Percentiles rank a stretch among this genome's conserved stretches.
Evolutionary conservation across 2,113 vertebrate species (phyloP).

Genomic region (Pteropus alecto): DNA sequence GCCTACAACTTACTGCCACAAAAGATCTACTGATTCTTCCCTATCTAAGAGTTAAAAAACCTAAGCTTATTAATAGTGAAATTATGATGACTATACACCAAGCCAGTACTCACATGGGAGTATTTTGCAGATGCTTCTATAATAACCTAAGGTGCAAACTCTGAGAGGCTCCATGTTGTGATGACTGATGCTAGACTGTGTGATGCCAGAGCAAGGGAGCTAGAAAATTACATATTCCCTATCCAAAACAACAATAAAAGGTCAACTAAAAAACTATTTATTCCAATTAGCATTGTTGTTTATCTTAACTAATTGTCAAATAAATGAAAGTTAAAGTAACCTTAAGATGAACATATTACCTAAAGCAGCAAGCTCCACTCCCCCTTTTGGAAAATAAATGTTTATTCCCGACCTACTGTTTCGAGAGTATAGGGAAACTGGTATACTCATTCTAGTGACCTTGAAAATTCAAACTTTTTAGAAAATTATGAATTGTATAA

Average conservation of each 20-base stretch:
- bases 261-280: background rate
- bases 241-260: background rate
- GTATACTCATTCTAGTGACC: background rate
- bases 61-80: background rate
- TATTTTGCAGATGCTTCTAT: background rate
- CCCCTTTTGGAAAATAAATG: background rate
- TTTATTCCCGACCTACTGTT: background rate
- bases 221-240: background rate
- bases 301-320: background rate
- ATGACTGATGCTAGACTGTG: too few species aligned
- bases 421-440: background rate
- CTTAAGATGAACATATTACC: background rate
- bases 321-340: background rate
- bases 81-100: background rate
- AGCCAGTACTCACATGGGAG: background rate
- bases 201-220: background rate
- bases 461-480: background rate
- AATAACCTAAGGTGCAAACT: background rate
- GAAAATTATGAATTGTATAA: background rate
- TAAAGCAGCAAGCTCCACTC: background rate
- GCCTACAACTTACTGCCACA: background rate
- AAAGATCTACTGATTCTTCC: background rate
- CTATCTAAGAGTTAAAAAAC: background rate
- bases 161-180: background rate
- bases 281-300: background rate